These are phyloP conservation scores for Siderastrea siderea DNA, from an alignment of 92 coral and sea anemone genomes.

Conservation along the genomic window DNA sequence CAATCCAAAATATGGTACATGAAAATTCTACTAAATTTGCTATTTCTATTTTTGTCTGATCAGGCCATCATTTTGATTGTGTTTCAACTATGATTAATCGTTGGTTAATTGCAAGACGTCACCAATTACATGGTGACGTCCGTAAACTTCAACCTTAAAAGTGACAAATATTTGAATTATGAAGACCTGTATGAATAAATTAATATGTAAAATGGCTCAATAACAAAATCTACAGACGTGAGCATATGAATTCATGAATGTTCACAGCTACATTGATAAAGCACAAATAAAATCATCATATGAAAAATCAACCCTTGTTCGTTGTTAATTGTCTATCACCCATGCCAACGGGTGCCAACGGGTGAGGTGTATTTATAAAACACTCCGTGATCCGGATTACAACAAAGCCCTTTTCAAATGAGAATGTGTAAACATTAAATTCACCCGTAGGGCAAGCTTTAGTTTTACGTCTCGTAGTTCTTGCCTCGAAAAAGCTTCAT, in stretches of 20 bases:
- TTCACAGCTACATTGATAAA: background rate
- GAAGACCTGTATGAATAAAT: conserved; percentile 12
- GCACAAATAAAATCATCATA: background rate
- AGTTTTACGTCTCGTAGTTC: too few relatives aligned
- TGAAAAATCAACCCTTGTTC: background rate
- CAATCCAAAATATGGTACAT: too few relatives aligned
- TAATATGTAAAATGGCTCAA: background rate
- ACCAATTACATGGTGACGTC: background rate
- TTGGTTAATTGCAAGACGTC: background rate
- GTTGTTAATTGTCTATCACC: background rate
- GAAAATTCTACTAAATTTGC: too few relatives aligned
- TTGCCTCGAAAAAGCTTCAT: background rate
- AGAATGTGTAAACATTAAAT: background rate
- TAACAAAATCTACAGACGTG: too few relatives aligned
- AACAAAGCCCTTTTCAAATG: conserved; percentile 3
- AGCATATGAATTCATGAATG: too few relatives aligned
- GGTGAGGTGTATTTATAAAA: background rate
- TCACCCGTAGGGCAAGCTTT: background rate
- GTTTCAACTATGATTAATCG: background rate
- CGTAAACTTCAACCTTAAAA: background rate
- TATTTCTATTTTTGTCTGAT: background rate
- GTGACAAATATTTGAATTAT: conserved; percentile 18
- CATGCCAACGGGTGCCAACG: too few relatives aligned
- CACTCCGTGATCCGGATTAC: background rate
- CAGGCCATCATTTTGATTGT: background rate